Conservation (phyloP, 2,113 vertebrate genomes). For the Hippocampus barbouri region DNA sequence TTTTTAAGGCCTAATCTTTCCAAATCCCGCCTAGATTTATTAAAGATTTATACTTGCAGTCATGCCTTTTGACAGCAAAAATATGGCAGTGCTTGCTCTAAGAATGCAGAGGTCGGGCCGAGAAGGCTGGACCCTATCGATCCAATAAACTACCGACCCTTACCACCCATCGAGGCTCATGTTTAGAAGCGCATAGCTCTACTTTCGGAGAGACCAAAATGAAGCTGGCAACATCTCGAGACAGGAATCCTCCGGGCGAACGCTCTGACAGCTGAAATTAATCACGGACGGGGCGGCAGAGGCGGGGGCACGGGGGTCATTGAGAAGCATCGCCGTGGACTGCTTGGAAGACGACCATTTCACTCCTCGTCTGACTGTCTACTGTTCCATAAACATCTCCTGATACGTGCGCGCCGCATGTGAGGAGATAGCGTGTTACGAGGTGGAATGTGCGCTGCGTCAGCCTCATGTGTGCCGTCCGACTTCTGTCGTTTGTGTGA, state of each 20-base stretch:
- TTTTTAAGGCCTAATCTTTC: neutral
- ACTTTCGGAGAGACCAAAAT: conserved; percentile 45
- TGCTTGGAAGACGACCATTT: conserved; percentile 55
- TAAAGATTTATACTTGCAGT: neutral
- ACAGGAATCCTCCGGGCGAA: conserved; percentile 53
- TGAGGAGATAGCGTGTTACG: conserved; percentile 40
- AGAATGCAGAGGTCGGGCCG: conserved; percentile 6
- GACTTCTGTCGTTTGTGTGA: conserved; percentile 25
- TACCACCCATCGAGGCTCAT: conserved; percentile 14
- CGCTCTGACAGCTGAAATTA: conserved; percentile 65
- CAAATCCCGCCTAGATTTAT: neutral
- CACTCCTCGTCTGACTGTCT: conserved; percentile 47
- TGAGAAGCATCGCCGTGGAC: conserved; percentile 40
- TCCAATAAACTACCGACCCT: conserved; percentile 26
- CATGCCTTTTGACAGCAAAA: conserved; percentile 9
- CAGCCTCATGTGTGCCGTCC: conserved; percentile 17
- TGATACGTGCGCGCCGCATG: conserved; percentile 24
- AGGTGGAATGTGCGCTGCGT: conserved; percentile 37
- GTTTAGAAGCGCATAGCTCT: conserved; percentile 42
- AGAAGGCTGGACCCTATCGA: conserved; percentile 19
- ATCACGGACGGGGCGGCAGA: conserved; percentile 32
- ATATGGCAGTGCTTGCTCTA: neutral
- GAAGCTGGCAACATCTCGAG: conserved; percentile 34
- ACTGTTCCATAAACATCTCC: conserved; percentile 52
- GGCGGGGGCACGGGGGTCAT: conserved; percentile 22